Conservation (phyloP, 2,797 vertebrate species). For the Microctenopoma lineatum region DNA sequence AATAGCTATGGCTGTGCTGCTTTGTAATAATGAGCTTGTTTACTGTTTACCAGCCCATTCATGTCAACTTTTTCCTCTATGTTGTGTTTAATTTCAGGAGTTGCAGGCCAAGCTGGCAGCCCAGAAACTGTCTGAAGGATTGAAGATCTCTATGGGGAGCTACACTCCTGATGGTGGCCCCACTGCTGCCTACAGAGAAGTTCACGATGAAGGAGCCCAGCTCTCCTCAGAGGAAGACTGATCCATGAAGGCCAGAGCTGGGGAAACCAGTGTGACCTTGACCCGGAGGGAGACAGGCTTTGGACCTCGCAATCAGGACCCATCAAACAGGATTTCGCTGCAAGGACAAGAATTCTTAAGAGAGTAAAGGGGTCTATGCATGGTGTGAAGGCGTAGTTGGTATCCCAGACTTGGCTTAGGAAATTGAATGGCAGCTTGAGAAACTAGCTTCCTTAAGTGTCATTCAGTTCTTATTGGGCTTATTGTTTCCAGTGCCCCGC, state of each 20-base stretch:
- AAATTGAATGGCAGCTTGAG: conserved; percentile 57
- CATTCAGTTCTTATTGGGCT: conserved; percentile 42
- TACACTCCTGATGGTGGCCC: conserved; percentile 86
- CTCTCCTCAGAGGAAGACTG: conserved; percentile 88
- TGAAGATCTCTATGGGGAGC: conserved; percentile 87
- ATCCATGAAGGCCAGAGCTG: conserved; percentile 65
- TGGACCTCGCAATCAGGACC: conserved; percentile 67
- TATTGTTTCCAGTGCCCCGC: conserved; percentile 33
- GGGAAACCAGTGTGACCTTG: conserved; percentile 67
- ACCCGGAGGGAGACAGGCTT: conserved; percentile 65
- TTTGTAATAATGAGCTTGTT: conserved; percentile 58
- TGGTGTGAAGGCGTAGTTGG: conserved; percentile 51
- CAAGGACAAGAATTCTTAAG: conserved; percentile 61
- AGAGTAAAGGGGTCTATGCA: conserved; percentile 56
- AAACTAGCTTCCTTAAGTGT: conserved; percentile 57
- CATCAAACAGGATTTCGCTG: conserved; percentile 66
- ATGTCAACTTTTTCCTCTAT: conserved; percentile 65
- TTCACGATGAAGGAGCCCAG: conserved; percentile 85
- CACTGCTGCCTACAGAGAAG: conserved; percentile 88
- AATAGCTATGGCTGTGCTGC: conserved; percentile 50
- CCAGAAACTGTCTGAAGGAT: conserved; percentile 90
- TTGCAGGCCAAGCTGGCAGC: conserved; percentile 92
- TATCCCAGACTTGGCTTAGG: conserved; percentile 55
- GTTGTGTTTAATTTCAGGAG: conserved; percentile 85
- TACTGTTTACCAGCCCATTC: conserved; percentile 66